Percentiles rank a stretch among this genome's conserved stretches.
Evolutionary conservation across 2,113 vertebrate genomes (phyloP).

Genomic region (Ascaphus truei): DNA sequence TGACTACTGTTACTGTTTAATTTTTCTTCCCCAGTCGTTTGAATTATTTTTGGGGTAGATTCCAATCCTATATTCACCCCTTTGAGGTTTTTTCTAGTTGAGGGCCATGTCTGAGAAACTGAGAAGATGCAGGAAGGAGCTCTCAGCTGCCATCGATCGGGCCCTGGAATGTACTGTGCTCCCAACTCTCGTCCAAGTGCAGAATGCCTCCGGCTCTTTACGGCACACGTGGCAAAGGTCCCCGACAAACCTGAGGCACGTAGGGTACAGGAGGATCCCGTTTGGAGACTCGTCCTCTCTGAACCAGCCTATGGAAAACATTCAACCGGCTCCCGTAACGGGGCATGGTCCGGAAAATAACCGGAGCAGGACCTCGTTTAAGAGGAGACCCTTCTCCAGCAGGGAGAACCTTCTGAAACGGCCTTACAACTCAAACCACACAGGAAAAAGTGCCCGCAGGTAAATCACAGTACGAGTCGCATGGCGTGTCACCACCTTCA

Average conservation of each 20-base stretch:
- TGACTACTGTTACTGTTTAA: no score
- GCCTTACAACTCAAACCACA: no score
- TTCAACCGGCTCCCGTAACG: not conserved
- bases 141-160: constrained; percentile 50
- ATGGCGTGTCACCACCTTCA: no score
- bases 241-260: not conserved
- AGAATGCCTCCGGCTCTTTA: constrained; percentile 7
- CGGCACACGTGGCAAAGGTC: not conserved
- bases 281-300: not conserved
- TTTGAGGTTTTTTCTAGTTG: no score
- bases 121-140: constrained; percentile 51
- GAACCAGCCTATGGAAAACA: not conserved
- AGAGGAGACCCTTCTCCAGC: constrained; percentile 45
- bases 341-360: constrained; percentile 26
- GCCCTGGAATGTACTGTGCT: constrained; percentile 41
- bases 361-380: constrained; percentile 29
- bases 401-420: constrained; percentile 46
- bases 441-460: no score
- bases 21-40: no score
- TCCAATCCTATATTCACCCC: no score
- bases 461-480: no score
- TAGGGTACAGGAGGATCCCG: constrained; percentile 9
- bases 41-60: no score
- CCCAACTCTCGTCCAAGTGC: constrained; percentile 19
- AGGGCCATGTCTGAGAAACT: constrained; percentile 56